phyloP scores from a whole-genome alignment of 1,140 invertebrate genomes.

The Capitella teleta region DNA sequence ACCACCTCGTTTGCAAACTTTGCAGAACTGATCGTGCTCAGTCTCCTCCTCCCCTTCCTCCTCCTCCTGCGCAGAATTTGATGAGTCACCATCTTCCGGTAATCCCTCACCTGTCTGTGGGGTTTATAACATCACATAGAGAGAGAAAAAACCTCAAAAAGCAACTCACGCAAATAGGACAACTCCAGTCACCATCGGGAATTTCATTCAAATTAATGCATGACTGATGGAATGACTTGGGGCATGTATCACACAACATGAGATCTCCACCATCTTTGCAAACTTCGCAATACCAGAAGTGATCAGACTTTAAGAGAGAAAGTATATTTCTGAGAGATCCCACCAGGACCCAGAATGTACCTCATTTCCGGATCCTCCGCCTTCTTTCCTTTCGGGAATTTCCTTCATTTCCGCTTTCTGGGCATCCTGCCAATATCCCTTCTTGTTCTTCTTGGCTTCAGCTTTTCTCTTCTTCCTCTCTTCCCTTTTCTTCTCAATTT shows the following conservation, averaged over 20 bases:
- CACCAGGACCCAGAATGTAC: too few relatives aligned
- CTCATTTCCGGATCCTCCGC: too few relatives aligned
- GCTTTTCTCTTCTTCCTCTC: too few relatives aligned
- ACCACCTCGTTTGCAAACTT: conserved; percentile 87
- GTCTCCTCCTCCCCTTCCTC: conserved; percentile 45
- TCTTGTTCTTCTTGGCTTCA: too few relatives aligned
- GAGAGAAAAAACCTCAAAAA: background rate
- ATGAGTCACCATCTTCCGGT: too few relatives aligned
- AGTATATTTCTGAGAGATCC: too few relatives aligned
- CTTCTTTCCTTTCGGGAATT: too few relatives aligned
- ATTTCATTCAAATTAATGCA: conserved; percentile 91
- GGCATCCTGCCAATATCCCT: too few relatives aligned
- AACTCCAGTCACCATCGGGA: conserved; percentile 92
- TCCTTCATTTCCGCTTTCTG: too few relatives aligned
- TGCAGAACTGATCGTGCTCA: conserved; percentile 66
- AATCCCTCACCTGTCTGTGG: conserved; percentile 6
- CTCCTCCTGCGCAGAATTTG: too few relatives aligned
- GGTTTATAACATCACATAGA: too few relatives aligned
- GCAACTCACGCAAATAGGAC: conserved; percentile 70
- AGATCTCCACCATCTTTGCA: conserved; percentile 97
- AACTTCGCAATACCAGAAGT: conserved; percentile 63
- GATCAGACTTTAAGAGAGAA: conserved; percentile 10
- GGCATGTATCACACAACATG: conserved; percentile 93
- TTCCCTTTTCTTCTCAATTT: too few relatives aligned
- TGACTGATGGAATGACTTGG: conserved; percentile 87